These are phyloP conservation scores for Archivesica marissinica DNA, from an alignment of 1,140 invertebrate genomes.

Conservation along the genomic window DNA sequence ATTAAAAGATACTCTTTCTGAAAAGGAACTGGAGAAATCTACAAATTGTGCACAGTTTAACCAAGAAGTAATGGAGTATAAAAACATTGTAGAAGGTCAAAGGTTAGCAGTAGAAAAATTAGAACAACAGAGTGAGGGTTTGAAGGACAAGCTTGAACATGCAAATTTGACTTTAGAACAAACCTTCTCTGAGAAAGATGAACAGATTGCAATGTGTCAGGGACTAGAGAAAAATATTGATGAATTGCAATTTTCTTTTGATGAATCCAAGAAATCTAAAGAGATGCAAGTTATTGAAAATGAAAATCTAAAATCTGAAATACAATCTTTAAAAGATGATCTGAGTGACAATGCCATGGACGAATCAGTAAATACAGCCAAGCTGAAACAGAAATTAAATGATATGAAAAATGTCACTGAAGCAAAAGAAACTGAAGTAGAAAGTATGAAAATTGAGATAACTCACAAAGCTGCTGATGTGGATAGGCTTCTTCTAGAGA, in stretches of 20 bases:
- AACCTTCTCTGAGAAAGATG: not conserved
- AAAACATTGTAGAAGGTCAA: not conserved
- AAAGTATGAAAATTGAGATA: not conserved
- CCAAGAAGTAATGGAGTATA: slow-evolving; percentile 25
- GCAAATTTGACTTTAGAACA: not conserved
- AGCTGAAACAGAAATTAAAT: slow-evolving; percentile 33
- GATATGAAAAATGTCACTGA: slow-evolving; percentile 9
- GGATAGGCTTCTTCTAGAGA: not conserved
- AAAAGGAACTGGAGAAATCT: not conserved
- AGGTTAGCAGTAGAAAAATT: not conserved
- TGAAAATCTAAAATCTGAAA: slow-evolving; percentile 5
- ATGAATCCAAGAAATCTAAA: not conserved
- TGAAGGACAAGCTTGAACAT: not conserved
- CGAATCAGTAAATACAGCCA: slow-evolving; percentile 34
- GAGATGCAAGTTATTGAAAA: not conserved
- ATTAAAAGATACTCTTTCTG: slow-evolving; percentile 17
- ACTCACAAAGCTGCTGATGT: not conserved
- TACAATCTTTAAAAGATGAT: slow-evolving; percentile 22
- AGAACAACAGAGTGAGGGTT: not conserved
- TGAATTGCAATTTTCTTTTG: slow-evolving; percentile 2
- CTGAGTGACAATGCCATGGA: slow-evolving; percentile 43
- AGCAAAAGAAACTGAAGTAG: slow-evolving; percentile 24
- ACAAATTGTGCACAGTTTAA: not conserved
- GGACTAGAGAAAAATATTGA: not conserved
- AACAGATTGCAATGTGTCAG: not conserved